A percentile compares a stretch with the other conserved stretches of the same genome.
Conservation (phyloP, 2,888 invertebrate genomes). For the Charanyca ferruginea region DNA sequence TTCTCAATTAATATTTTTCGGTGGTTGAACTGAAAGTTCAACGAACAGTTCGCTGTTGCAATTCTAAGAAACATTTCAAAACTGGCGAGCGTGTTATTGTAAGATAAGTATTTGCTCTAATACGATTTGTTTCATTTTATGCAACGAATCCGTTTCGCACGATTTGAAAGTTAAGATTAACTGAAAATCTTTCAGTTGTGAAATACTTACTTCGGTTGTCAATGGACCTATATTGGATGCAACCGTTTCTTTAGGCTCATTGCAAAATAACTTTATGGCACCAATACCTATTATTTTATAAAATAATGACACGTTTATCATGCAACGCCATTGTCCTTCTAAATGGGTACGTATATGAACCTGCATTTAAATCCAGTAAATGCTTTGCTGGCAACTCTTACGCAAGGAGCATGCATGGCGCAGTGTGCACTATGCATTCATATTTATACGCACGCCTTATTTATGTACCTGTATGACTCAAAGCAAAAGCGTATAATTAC, state of each 20-base stretch:
- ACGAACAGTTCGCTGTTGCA: slow-evolving; percentile 13
- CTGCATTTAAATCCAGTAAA: slow-evolving; percentile 19
- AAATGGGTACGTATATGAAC: background rate
- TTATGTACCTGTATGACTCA: slow-evolving; percentile 21
- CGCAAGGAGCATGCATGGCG: slow-evolving; percentile 32
- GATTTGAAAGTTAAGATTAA: slow-evolving; percentile 57
- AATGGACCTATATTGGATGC: background rate
- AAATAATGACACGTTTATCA: background rate
- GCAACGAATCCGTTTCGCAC: slow-evolving; percentile 69
- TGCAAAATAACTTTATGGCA: background rate
- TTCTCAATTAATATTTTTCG: slow-evolving; percentile 2
- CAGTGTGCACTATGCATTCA: slow-evolving; percentile 19
- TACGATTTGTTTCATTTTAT: slow-evolving; percentile 63
- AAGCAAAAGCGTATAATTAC: slow-evolving; percentile 13
- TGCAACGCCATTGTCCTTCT: background rate
- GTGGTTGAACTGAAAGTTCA: slow-evolving; percentile 20
- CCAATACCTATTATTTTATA: background rate
- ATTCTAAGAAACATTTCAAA: slow-evolving; percentile 26
- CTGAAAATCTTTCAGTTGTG: slow-evolving; percentile 32
- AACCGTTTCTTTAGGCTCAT: background rate
- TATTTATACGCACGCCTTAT: slow-evolving; percentile 22
- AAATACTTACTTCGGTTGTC: slow-evolving; percentile 22
- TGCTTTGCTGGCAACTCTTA: slow-evolving; percentile 26
- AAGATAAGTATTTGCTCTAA: slow-evolving; percentile 44
- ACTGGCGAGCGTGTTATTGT: slow-evolving; percentile 32